A percentile compares a stretch with the other conserved stretches of the same genome.
Evolutionary conservation across 2,797 vertebrate species (phyloP).

Genomic region (Percopsis omiscomaycus): DNA sequence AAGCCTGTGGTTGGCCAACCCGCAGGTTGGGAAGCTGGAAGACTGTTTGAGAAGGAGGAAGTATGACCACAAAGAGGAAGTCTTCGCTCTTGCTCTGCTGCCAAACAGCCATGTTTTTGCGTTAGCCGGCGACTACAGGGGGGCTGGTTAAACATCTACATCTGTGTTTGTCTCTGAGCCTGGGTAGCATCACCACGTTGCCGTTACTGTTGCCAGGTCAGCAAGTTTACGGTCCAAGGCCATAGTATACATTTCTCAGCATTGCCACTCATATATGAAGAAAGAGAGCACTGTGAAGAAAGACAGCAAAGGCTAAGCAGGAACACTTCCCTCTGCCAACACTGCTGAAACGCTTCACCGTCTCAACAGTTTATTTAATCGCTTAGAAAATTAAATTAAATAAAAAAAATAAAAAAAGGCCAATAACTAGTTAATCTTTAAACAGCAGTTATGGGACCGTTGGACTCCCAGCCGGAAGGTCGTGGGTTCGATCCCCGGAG

Average conservation of each 20-base stretch:
- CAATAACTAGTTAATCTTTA: too few species aligned
- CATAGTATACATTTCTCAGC: not conserved
- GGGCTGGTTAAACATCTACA: not conserved
- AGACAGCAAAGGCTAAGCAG: conserved; percentile 8
- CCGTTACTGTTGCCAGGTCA: too few species aligned
- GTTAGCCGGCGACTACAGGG: not conserved
- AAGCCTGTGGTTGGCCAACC: conserved; percentile 20
- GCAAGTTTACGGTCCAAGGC: too few species aligned
- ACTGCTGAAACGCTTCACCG: conserved; percentile 1
- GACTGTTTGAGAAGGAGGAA: not conserved
- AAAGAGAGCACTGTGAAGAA: conserved; percentile 6
- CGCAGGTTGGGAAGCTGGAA: not conserved
- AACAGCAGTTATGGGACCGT: too few species aligned
- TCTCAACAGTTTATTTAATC: too few species aligned
- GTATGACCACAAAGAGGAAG: not conserved
- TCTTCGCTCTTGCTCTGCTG: not conserved
- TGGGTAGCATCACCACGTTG: too few species aligned
- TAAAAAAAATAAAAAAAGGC: too few species aligned
- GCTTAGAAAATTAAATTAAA: too few species aligned
- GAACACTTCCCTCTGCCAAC: conserved; percentile 28
- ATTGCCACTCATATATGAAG: conserved; percentile 30
- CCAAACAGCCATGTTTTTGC: not conserved
- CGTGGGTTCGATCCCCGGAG: too few species aligned
- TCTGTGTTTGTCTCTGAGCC: too few species aligned
- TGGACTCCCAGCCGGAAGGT: too few species aligned